Percentiles rank a stretch among this genome's conserved stretches.
These are phyloP conservation scores for Menidia beryllina DNA, from an alignment of 2,113 vertebrate genomes.

Conservation along the genomic window DNA sequence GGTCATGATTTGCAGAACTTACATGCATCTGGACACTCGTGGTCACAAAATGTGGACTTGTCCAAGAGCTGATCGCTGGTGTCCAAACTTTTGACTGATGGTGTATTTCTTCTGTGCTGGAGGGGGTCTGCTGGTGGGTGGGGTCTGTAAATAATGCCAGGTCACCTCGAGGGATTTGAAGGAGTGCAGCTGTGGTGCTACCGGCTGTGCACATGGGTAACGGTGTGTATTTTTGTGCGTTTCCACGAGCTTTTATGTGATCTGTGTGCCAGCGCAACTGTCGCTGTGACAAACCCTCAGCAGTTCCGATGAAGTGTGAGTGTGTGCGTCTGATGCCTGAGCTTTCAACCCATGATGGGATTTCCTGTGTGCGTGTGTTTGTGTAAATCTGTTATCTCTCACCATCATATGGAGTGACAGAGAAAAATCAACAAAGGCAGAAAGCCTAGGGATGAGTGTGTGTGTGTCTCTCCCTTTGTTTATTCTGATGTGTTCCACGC, in stretches of 20 bases:
- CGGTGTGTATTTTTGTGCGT: conserved; percentile 33
- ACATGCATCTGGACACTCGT: too few relatives aligned
- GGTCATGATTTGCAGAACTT: not conserved
- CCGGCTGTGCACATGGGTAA: conserved; percentile 53
- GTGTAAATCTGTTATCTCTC: conserved; percentile 49
- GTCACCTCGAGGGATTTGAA: conserved; percentile 33
- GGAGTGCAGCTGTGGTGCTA: conserved; percentile 53
- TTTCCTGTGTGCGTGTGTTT: conserved; percentile 43
- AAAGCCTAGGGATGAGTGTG: conserved; percentile 36
- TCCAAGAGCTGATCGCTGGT: too few relatives aligned
- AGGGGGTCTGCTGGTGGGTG: conserved; percentile 31
- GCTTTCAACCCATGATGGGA: conserved; percentile 59
- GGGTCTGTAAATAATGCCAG: conserved; percentile 37
- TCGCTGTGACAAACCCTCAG: conserved; percentile 49
- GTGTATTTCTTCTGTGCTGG: conserved; percentile 6
- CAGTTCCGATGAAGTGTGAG: conserved; percentile 21
- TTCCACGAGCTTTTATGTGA: conserved; percentile 18
- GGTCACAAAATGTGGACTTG: too few relatives aligned
- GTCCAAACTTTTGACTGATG: too few relatives aligned
- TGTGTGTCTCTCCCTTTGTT: not conserved
- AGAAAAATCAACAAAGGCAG: conserved; percentile 55
- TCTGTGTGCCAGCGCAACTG: conserved; percentile 16
- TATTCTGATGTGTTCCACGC: conserved; percentile 8
- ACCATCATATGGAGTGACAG: conserved; percentile 46
- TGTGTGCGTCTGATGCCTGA: conserved; percentile 34